phyloP scores from a whole-genome alignment of 53 echinoderm and acorn worm genomes.

The Paracentrotus lividus region DNA sequence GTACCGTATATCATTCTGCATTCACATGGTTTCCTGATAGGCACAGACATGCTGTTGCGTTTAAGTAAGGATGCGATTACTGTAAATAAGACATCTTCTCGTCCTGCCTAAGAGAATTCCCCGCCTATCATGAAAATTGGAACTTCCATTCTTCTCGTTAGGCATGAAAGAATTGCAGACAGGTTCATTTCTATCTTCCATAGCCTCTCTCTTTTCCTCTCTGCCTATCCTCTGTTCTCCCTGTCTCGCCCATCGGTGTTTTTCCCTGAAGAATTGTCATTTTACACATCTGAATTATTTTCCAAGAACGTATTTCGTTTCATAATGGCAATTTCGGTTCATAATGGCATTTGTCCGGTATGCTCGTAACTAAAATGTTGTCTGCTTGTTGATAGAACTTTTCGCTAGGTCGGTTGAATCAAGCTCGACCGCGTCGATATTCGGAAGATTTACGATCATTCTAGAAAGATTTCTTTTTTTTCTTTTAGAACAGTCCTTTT shows the following conservation, averaged over 20 bases:
- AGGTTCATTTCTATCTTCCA: too few species aligned
- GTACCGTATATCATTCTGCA: background rate
- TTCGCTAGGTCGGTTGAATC: too few species aligned
- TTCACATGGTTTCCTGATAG: background rate
- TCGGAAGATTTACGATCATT: too few species aligned
- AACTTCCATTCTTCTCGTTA: background rate
- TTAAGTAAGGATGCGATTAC: background rate
- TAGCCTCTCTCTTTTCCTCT: background rate
- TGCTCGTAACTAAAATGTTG: too few species aligned
- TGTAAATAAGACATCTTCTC: background rate
- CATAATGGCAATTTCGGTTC: too few species aligned
- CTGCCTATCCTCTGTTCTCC: background rate
- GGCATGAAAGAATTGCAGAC: background rate
- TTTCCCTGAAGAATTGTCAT: background rate
- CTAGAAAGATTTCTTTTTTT: too few species aligned
- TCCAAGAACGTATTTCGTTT: too few species aligned
- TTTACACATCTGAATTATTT: too few species aligned
- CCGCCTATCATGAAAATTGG: background rate
- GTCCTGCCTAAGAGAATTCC: background rate
- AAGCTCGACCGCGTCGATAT: too few species aligned
- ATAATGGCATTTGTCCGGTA: too few species aligned
- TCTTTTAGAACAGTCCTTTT: too few species aligned
- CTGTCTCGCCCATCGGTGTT: background rate
- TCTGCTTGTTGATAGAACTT: too few species aligned
- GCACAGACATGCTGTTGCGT: background rate